Evolutionary conservation across 2,113 vertebrate genomes (phyloP).

Genomic region (Epinephelus fuscoguttatus): DNA sequence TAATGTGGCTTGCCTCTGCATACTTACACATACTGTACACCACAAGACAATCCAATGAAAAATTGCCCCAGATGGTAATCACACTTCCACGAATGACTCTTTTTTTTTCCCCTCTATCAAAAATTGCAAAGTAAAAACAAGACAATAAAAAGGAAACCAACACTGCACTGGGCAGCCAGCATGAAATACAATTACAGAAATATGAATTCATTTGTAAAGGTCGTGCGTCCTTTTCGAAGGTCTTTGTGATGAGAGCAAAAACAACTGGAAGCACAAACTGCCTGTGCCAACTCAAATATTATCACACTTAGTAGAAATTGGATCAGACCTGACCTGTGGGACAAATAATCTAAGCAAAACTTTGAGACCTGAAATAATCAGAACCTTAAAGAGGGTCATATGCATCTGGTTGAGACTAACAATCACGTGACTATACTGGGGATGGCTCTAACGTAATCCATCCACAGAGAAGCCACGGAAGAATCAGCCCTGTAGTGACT

Average conservation of each 20-base stretch:
- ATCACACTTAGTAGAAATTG: slow-evolving; percentile 67
- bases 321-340: slow-evolving; percentile 54
- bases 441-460: slow-evolving; percentile 46
- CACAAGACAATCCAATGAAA: slow-evolving; percentile 66
- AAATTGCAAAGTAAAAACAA: slow-evolving; percentile 57
- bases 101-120: slow-evolving; percentile 25
- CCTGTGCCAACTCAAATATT: slow-evolving; percentile 75
- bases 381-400: slow-evolving; percentile 12
- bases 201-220: slow-evolving; percentile 78
- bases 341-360: slow-evolving; percentile 58
- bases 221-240: slow-evolving; percentile 58
- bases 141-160: slow-evolving; percentile 62
- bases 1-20: slow-evolving; percentile 45
- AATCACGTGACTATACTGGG: slow-evolving; percentile 34
- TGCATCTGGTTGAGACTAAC: slow-evolving; percentile 40
- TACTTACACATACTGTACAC: slow-evolving; percentile 41
- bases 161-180: slow-evolving; percentile 47
- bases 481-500: slow-evolving; percentile 33
- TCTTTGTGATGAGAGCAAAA: slow-evolving; percentile 65
- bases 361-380: slow-evolving; percentile 63
- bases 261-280: slow-evolving; percentile 58
- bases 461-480: slow-evolving; percentile 22
- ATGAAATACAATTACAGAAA: slow-evolving; percentile 76
- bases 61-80: slow-evolving; percentile 64
- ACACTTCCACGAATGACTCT: slow-evolving; percentile 31